Evolutionary conservation across 1,140 invertebrate species (phyloP).

Genomic region (Himalopsyche phryganea): DNA sequence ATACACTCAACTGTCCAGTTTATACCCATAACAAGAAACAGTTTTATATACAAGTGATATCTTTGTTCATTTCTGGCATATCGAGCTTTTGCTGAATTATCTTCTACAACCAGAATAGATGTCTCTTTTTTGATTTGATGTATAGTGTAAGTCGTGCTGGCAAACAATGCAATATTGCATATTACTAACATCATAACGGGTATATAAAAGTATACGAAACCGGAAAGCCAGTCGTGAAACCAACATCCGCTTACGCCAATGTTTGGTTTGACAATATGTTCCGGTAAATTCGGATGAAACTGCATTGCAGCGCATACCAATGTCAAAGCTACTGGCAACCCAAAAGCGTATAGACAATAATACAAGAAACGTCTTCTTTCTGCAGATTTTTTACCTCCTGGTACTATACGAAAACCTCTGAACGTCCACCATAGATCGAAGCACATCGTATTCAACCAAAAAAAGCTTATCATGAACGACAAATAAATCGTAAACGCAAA

Average conservation of each 20-base stretch:
- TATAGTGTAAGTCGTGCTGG: conserved; percentile 62
- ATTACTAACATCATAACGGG: conserved; percentile 62
- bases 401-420: conserved; percentile 38
- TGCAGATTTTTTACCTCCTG: conserved; percentile 37
- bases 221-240: conserved; percentile 42
- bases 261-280: conserved; percentile 37
- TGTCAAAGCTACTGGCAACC: conserved; percentile 44
- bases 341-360: conserved; percentile 64
- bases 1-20: no score
- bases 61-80: no score
- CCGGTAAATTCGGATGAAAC: conserved; percentile 34
- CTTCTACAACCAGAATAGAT: no score
- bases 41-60: no score
- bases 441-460: conserved; percentile 66
- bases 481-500: conserved; percentile 58
- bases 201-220: conserved; percentile 63
- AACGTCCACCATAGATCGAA: conserved; percentile 64
- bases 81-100: no score
- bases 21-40: no score
- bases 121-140: neutral
- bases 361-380: conserved; percentile 53
- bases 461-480: conserved; percentile 62
- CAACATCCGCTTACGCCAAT: conserved; percentile 46
- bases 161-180: conserved; percentile 62
- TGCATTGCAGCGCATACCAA: conserved; percentile 40